Conservation (phyloP, 2,113 vertebrate species). For the Syngnathus floridae region DNA sequence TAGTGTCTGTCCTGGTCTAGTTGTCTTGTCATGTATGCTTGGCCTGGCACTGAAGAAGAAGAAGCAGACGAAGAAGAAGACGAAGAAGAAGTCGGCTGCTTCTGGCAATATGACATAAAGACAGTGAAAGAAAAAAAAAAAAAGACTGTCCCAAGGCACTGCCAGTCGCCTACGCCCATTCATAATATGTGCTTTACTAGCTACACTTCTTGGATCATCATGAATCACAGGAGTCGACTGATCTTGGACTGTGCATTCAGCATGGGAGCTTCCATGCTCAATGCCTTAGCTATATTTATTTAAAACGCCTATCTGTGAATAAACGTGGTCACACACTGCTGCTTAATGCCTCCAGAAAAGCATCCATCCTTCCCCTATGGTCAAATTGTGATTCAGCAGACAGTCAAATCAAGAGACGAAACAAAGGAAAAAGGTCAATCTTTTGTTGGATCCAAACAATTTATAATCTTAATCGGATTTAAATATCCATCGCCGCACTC, state of each 20-base stretch:
- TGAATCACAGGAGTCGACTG: slow-evolving; percentile 29
- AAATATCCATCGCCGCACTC: slow-evolving; percentile 38
- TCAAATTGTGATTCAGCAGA: slow-evolving; percentile 8
- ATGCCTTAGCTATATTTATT: not conserved
- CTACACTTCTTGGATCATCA: slow-evolving; percentile 30
- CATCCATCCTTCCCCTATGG: slow-evolving; percentile 13
- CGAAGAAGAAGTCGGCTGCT: slow-evolving; percentile 13
- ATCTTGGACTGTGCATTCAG: slow-evolving; percentile 33
- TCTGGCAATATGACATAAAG: slow-evolving; percentile 23
- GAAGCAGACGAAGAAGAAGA: not conserved
- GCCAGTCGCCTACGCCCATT: slow-evolving; percentile 61
- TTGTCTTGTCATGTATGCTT: slow-evolving; percentile 49
- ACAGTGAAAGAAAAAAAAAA: not conserved
- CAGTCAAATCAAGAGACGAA: slow-evolving; percentile 38
- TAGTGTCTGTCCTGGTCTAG: slow-evolving; percentile 59
- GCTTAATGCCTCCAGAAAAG: slow-evolving; percentile 7
- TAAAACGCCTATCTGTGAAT: not conserved
- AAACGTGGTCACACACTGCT: not conserved
- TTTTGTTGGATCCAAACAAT: slow-evolving; percentile 48
- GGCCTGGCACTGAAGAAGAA: slow-evolving; percentile 7
- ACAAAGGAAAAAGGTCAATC: slow-evolving; percentile 60
- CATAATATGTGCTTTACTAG: slow-evolving; percentile 51
- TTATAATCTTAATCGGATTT: slow-evolving; percentile 68
- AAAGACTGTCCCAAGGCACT: slow-evolving; percentile 16
- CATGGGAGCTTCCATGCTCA: slow-evolving; percentile 21